Base-by-base conservation (phyloP, 2,797 vertebrate species). In the Cichlasoma orientale region DNA sequence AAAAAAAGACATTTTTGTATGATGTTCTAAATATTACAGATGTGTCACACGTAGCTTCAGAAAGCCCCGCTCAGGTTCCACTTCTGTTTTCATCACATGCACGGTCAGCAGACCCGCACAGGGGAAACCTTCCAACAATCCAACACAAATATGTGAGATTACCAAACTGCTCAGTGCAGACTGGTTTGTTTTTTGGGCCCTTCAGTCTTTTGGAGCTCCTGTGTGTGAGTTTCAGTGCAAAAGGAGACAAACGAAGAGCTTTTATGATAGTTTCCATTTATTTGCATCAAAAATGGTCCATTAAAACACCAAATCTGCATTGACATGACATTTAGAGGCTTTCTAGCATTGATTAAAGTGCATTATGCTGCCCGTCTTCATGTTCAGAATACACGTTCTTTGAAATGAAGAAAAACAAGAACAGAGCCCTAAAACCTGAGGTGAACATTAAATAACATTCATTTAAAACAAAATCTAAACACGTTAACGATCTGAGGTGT, bases 261-360 rank as follows among this genome's bases (percentile, higher is more conserved):
- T 70, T 56, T n/a, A 76, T 52, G 78, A 82, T 27, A 87, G 83
- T 23, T 86, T 90, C 84, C 76, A 90, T 94, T 93, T 94, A 95
- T 94, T 93, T 92, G 82, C 82, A 89, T 92, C 7, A 74, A 83
- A 79, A 79, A 82, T 88, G 83, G 88, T 92, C 88, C 84, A 85
- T 88, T 90, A 94, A 93, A 94, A 93, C 54, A 83, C 69, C 5
- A 11, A 69, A 56, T 23, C 63, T 81, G 78, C 56, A 86, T 71
- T 75, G 23, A 50, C 38, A 44, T 90, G 33, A 36, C 78, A 77
- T 84, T 88, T 69, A 79, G 66, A 91, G 61, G 77, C 80, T 52
- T 72, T 85, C 78, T 85, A 86, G 75, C 76, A 38, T 78, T 9
- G 16, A 93, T 93, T 94, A 96, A 96, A 96, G 95, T 96, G 95